Base-by-base conservation (phyloP, 2,113 vertebrate species). In the Isichthys henryi region DNA sequence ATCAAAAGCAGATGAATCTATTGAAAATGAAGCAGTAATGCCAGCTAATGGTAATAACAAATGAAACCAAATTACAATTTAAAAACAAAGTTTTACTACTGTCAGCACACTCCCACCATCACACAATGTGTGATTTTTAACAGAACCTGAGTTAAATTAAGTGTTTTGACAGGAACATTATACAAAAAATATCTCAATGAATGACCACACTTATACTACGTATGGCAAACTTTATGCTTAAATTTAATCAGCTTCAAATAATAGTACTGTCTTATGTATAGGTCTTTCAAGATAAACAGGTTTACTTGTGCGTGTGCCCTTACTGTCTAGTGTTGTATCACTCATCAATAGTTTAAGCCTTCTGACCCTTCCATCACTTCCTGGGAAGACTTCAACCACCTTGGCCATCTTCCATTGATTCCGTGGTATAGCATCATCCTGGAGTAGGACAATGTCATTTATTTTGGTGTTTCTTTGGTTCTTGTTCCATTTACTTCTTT, bases 361-460 rank as follows among this genome's bases (percentile, higher is more conserved):
- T 80, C 89, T 90, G 27, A 92, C 90, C 46, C 66, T 86, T 5
- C 86, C 82, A 46, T 91, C 92, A 74, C 90, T 6, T 50, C 92
- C 86, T 56, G 17, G 82, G 66, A 89, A 91, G 49, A 91, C 88
- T 88, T 91, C 88, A 21, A 58, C 46, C 9, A 92, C 89, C 5
- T 91, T 91, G 0, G 91, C 89, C 1, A 91, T 31, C 88, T 91
- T 91, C 91, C 89, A 91, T 31, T 88, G 74, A 88, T 91, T 91
- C 39, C 84, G 35, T 82, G 88, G 85, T 49, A 49, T 13, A 31
- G 1, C 23, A 52, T 89, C 89, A 89, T 92, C 90, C 89, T 90
- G 87, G 1, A 91, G 56, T 5, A 91, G 48, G 17, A 92, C 89
- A 86, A 90, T 80, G 5, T 92, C 90, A 89, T 91, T 91, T 3